These are phyloP conservation scores for Probosciger aterrimus DNA, from an alignment of 2,113 vertebrate genomes.

Conservation along the genomic window DNA sequence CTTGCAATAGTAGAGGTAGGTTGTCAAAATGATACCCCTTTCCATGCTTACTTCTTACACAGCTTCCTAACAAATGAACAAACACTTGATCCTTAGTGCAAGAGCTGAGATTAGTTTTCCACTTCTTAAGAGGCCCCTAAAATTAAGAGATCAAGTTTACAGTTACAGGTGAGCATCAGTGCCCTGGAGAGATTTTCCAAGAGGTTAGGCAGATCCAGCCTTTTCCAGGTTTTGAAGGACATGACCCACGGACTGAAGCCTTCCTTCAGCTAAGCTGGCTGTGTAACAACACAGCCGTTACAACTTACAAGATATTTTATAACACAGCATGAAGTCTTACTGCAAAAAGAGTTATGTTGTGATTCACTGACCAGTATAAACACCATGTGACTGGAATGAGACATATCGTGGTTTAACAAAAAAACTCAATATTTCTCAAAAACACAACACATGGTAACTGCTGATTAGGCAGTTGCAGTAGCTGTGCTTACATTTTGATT, in stretches of 20 bases:
- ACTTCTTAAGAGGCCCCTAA: not conserved
- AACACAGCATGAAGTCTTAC: not conserved
- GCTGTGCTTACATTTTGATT: not conserved
- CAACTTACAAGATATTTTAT: not conserved
- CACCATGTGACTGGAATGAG: not conserved
- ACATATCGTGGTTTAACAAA: not conserved
- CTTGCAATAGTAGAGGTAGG: not conserved
- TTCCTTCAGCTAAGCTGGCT: not conserved
- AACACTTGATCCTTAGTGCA: not conserved
- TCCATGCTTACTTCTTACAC: not conserved
- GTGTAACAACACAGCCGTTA: not conserved
- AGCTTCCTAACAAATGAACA: not conserved
- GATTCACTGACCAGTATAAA: not conserved
- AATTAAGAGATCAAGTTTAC: not conserved
- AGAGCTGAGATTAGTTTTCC: not conserved
- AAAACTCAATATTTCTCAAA: not conserved
- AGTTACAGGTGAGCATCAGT: not conserved
- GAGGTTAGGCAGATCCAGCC: not conserved
- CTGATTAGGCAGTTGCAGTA: not conserved
- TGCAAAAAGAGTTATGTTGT: not conserved
- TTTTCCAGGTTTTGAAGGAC: constrained; percentile 47
- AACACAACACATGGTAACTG: not conserved
- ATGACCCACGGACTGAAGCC: not conserved
- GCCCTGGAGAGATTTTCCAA: constrained; percentile 61
- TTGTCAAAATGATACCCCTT: not conserved